phyloP scores from a whole-genome alignment of 2,113 vertebrate species.

The Gallinago jamesoni region DNA sequence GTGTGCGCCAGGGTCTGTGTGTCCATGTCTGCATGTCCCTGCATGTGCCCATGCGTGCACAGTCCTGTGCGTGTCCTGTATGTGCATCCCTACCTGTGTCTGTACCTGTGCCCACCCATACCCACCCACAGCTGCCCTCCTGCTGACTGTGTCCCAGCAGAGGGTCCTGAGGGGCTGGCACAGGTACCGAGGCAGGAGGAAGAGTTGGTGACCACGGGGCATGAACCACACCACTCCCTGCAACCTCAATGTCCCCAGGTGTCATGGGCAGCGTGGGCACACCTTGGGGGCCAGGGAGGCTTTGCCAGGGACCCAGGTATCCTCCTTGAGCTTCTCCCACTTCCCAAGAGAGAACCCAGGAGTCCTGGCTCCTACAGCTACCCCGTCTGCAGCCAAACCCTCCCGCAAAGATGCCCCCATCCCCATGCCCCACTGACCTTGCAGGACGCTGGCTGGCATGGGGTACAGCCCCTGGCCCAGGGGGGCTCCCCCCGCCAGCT shows the following conservation, averaged over 20 bases:
- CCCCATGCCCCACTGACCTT: conserved; percentile 77
- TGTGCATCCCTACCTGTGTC: rapidly evolving
- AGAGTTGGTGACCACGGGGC: rapidly evolving
- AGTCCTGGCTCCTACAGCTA: background rate
- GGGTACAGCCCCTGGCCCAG: conserved; percentile 81
- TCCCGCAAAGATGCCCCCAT: background rate
- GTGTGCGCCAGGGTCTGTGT: background rate
- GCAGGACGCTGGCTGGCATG: conserved; percentile 82
- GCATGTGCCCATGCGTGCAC: too few relatives aligned
- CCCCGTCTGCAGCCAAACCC: background rate
- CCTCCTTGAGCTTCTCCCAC: background rate
- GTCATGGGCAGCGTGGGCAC: background rate
- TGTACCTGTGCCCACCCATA: background rate
- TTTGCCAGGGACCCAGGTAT: background rate
- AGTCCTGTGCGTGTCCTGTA: background rate
- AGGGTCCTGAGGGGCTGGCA: background rate
- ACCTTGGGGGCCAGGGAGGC: rapidly evolving
- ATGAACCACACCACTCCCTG: background rate
- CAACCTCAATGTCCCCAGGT: rapidly evolving
- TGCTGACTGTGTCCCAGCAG: background rate
- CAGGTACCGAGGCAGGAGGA: background rate
- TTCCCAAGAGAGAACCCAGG: background rate
- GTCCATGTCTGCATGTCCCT: rapidly evolving
- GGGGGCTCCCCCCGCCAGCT: conserved; percentile 70
- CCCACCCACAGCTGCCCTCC: background rate